Conservation (phyloP, 2,797 vertebrate species). For the Heliangelus exortis region DNA sequence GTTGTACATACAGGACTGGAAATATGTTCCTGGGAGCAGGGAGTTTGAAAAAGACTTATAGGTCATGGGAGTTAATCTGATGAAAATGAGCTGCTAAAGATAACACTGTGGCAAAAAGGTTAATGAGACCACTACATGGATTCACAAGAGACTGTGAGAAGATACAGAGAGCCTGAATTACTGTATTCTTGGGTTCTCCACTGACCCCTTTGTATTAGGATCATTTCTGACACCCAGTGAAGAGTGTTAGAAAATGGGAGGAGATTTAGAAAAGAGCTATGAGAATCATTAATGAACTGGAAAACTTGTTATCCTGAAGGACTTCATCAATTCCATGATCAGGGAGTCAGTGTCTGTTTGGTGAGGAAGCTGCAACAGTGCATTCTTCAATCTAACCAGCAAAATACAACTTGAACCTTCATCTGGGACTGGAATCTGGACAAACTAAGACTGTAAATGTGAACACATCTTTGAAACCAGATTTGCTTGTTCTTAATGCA, state of each 20-base stretch:
- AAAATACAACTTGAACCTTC: background rate
- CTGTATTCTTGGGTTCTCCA: constrained; percentile 19
- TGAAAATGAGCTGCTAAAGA: constrained; percentile 66
- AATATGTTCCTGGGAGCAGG: background rate
- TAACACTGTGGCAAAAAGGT: constrained; percentile 56
- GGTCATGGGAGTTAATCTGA: constrained; percentile 44
- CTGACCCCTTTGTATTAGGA: constrained; percentile 18
- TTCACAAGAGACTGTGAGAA: constrained; percentile 33
- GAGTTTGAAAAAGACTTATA: background rate
- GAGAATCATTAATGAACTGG: constrained; percentile 22
- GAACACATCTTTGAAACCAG: background rate
- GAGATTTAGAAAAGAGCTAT: constrained; percentile 15
- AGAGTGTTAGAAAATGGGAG: constrained; percentile 2
- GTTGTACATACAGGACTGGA: background rate
- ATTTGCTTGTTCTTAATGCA: background rate
- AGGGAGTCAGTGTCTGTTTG: background rate
- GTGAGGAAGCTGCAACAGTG: background rate
- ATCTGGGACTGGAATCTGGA: background rate
- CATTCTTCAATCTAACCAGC: background rate
- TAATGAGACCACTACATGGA: constrained; percentile 55
- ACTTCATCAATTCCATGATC: background rate
- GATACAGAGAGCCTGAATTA: constrained; percentile 38
- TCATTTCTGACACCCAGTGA: constrained; percentile 20
- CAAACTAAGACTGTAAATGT: background rate
- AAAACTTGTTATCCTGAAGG: background rate